Conservation (phyloP, 2,888 invertebrate genomes). For the Portevinia maculata region DNA sequence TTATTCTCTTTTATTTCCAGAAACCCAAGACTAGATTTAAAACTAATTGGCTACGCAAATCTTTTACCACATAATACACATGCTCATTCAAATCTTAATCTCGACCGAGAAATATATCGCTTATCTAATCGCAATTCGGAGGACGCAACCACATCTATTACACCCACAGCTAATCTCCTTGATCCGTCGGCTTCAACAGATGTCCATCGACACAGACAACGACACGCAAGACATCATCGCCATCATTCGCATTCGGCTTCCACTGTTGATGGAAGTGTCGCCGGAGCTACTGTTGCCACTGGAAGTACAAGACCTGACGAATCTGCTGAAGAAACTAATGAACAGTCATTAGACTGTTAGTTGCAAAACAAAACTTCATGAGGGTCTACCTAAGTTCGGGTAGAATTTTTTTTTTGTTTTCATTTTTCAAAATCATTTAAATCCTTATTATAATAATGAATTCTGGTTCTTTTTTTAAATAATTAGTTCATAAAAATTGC, state of each 20-base stretch:
- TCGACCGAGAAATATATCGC: slow-evolving; percentile 76
- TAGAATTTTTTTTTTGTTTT: slow-evolving; percentile 12
- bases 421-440: slow-evolving; percentile 14
- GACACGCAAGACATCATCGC: slow-evolving; percentile 75
- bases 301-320: slow-evolving; percentile 49
- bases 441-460: slow-evolving; percentile 41
- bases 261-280: slow-evolving; percentile 61
- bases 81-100: slow-evolving; percentile 75
- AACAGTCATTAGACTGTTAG: slow-evolving; percentile 59
- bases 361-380: slow-evolving; percentile 4
- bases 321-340: slow-evolving; percentile 47
- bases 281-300: slow-evolving; percentile 66
- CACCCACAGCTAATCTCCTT: slow-evolving; percentile 79
- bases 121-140: slow-evolving; percentile 72
- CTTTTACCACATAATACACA: slow-evolving; percentile 74
- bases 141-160: slow-evolving; percentile 78
- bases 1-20: slow-evolving; percentile 72
- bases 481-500: slow-evolving; percentile 44
- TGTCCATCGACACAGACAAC: slow-evolving; percentile 73
- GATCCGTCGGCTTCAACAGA: slow-evolving; percentile 75
- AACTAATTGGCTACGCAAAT: slow-evolving; percentile 77
- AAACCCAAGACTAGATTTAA: slow-evolving; percentile 81
- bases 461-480: slow-evolving; percentile 27
- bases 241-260: slow-evolving; percentile 75
- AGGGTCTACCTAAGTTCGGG: neutral